Evolutionary conservation across 2,888 invertebrate genomes (phyloP), one percentile per base, ranked within the genome.

Genomic region (Hydrotaea cyrtoneurina): DNA sequence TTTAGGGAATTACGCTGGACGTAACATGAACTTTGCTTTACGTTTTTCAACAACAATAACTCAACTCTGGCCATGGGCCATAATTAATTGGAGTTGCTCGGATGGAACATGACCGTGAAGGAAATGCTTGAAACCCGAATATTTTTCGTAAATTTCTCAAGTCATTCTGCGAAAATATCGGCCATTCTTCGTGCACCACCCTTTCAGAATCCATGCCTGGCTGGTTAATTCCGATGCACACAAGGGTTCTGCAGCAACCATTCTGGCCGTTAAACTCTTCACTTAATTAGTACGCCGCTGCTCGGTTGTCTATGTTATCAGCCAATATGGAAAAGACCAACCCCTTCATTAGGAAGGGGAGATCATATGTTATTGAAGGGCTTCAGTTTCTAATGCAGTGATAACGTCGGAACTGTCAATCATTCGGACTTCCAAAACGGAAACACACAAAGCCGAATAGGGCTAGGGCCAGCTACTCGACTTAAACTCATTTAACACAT

Each of bases 401-500:
- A 21, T 15, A 39, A 39, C 19, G 21, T 69, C 21, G 43, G 23
- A 69, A 43, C 17, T 23, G 43, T 23, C 69, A 69, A 69, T 69
- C 69, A 46, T 69, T 46, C 8, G 23, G 0, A n/a, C 4, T 46
- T 46, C 23, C 13, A 21, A 21, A 69, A 69, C 46, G 69, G 46
- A 69, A 69, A 46, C 21, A 10, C 31, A 66, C 19, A n/a, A 66
- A n/a, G n/a, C 11, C 19, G 15, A 31, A 39, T 11, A 11, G 36
- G 19, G 17, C 23, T 21, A 43, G 7, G 15, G 21, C 17, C 2
- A 17, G 36, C n/a, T 36, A n/a, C 62, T 17, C 39, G 64, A 10
- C 66, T 66, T 46, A 46, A 23, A 69, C 69, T 46, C 69, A 69
- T 69, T 69, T 69, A 69, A 69, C 69, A 69, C 69, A 69, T 69